Evolutionary conservation across 2,797 vertebrate species (phyloP).

Genomic region (Tapera naevia): DNA sequence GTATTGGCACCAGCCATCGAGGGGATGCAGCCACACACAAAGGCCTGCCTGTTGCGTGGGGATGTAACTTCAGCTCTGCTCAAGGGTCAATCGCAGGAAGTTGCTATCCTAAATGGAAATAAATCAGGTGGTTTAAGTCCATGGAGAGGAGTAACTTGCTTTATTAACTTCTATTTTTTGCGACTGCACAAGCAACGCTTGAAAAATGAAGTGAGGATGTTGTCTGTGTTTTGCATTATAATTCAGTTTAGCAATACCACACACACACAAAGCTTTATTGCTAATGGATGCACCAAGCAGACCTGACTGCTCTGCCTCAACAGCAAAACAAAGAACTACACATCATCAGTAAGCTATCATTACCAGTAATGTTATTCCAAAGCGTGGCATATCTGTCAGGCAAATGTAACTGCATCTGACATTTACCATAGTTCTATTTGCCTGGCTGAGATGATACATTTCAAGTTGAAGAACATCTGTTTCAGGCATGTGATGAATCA

Average conservation of each 20-base stretch:
- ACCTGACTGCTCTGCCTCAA: conserved; percentile 46
- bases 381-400: conserved; percentile 34
- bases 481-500: conserved; percentile 13
- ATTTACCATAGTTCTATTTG: conserved; percentile 26
- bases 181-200: conserved; percentile 4
- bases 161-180: conserved; percentile 39
- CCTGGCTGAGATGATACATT: neutral
- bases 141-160: neutral
- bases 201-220: conserved; percentile 32
- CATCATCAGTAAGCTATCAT: conserved; percentile 47
- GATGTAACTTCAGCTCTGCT: neutral
- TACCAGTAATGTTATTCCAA: conserved; percentile 56
- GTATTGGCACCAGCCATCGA: neutral
- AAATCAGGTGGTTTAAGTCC: conserved; percentile 1
- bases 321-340: conserved; percentile 33
- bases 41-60: neutral
- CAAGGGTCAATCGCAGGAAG: conserved; percentile 18
- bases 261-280: neutral
- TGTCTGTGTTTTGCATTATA: conserved; percentile 42
- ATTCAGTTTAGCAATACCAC: conserved; percentile 39
- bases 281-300: conserved; percentile 42
- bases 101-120: neutral
- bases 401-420: conserved; percentile 44
- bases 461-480: conserved; percentile 53
- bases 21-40: neutral